These are phyloP conservation scores for Orthonevra nobilis DNA, from an alignment of 2,888 invertebrate species.

Conservation along the genomic window DNA sequence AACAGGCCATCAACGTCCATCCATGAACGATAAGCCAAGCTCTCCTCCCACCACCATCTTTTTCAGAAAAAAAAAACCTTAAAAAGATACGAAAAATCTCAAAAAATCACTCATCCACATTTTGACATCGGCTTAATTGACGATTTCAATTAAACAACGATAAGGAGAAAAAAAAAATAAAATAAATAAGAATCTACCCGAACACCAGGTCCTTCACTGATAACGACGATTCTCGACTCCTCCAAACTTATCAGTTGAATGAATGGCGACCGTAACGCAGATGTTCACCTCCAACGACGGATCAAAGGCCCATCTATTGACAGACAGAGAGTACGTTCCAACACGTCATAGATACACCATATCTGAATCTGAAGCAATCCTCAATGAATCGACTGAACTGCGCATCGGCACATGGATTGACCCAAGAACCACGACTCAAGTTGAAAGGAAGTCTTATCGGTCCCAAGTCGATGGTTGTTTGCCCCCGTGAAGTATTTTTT, in stretches of 20 bases:
- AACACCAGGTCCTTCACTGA: conserved; percentile 20
- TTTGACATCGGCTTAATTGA: conserved; percentile 4
- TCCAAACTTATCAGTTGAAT: conserved; percentile 25
- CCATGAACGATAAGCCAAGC: conserved; percentile 39
- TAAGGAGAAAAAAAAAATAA: neutral
- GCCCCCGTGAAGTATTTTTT: conserved; percentile 25
- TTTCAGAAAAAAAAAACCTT: conserved; percentile 5
- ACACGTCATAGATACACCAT: conserved; percentile 41
- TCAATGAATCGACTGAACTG: conserved; percentile 4
- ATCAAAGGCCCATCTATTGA: neutral
- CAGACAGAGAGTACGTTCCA: neutral
- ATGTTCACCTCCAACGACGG: conserved; percentile 4
- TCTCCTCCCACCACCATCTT: neutral
- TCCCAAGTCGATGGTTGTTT: neutral
- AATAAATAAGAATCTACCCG: conserved; percentile 1
- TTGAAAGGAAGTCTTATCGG: conserved; percentile 60
- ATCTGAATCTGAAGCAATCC: neutral
- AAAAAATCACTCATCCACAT: neutral
- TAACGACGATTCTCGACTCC: neutral
- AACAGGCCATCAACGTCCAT: conserved; percentile 43
- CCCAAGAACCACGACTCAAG: conserved; percentile 39
- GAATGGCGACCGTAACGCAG: conserved; percentile 41
- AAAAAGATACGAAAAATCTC: conserved; percentile 15
- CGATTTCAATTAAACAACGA: conserved; percentile 16
- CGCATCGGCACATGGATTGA: conserved; percentile 24